phyloP scores from a whole-genome alignment of 2,888 invertebrate genomes.

The Epinotia bilunana region DNA sequence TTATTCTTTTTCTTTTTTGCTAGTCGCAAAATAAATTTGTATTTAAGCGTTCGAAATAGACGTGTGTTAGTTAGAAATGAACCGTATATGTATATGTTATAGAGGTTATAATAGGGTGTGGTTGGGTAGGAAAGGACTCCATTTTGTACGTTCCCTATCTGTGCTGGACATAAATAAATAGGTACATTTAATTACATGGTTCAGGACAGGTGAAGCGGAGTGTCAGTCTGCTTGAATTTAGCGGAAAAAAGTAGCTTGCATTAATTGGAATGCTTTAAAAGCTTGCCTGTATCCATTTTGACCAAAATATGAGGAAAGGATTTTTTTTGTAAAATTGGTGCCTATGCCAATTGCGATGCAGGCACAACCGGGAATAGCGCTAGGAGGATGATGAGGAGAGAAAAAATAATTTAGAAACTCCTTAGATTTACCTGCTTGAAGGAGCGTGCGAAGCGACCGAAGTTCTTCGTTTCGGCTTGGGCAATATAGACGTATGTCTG shows the following conservation, averaged over 20 bases:
- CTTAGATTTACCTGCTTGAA: no score
- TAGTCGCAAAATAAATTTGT: slow-evolving; percentile 1
- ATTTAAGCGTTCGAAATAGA: slow-evolving; percentile 11
- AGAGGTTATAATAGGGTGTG: slow-evolving; percentile 37
- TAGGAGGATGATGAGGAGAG: no score
- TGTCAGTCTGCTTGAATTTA: slow-evolving; percentile 20
- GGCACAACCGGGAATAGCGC: no score
- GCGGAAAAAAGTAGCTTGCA: slow-evolving; percentile 2
- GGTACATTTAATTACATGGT: slow-evolving; percentile 38
- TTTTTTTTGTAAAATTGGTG: no score
- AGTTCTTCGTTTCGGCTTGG: no score
- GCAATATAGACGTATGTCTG: no score
- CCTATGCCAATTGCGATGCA: no score
- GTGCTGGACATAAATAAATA: slow-evolving; percentile 40
- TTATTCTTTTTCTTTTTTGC: background rate
- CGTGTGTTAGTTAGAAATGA: slow-evolving; percentile 37
- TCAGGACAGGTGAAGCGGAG: slow-evolving; percentile 21
- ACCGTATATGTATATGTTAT: slow-evolving; percentile 9
- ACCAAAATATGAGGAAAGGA: background rate
- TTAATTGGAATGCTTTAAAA: background rate
- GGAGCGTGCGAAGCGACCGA: no score
- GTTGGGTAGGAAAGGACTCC: slow-evolving; percentile 47
- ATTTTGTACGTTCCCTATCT: slow-evolving; percentile 58
- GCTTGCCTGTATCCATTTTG: background rate
- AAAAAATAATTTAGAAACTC: no score